Percentiles rank a stretch among this genome's conserved stretches.
Evolutionary conservation across 2,888 invertebrate genomes (phyloP).

Genomic region (Tipula vernalis): DNA sequence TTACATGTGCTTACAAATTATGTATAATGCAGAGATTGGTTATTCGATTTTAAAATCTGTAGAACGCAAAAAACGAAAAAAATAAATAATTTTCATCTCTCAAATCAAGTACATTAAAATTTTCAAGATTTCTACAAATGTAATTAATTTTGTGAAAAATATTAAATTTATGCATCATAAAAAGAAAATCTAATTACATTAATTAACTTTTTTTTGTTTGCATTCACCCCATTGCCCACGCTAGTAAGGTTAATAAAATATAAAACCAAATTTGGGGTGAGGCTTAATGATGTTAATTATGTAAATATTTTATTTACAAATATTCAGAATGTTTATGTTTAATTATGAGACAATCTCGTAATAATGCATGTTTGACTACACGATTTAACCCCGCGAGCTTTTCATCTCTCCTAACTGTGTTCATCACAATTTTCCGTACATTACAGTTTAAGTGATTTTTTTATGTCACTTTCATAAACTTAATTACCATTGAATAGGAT

Average conservation of each 20-base stretch:
- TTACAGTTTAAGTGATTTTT: background rate
- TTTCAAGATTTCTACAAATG: no score
- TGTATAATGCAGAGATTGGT: no score
- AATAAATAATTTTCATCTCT: no score
- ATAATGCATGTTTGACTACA: background rate
- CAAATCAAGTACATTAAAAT: no score
- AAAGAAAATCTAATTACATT: background rate
- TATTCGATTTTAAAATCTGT: no score
- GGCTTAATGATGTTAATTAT: background rate
- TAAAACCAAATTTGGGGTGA: background rate
- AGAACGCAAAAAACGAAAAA: no score
- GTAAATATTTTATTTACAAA: background rate
- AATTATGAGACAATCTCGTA: background rate
- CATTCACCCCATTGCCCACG: background rate
- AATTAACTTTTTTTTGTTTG: background rate
- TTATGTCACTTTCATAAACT: background rate
- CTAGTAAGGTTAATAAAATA: background rate
- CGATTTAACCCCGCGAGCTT: background rate
- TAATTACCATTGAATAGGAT: background rate
- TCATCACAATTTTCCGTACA: background rate
- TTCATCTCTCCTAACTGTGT: background rate
- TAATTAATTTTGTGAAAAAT: no score
- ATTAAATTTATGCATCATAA: background rate
- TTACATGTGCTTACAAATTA: no score
- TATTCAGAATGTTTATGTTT: background rate